Evolutionary conservation across 2,113 vertebrate species (phyloP).

Genomic region (Centropus bengalensis): DNA sequence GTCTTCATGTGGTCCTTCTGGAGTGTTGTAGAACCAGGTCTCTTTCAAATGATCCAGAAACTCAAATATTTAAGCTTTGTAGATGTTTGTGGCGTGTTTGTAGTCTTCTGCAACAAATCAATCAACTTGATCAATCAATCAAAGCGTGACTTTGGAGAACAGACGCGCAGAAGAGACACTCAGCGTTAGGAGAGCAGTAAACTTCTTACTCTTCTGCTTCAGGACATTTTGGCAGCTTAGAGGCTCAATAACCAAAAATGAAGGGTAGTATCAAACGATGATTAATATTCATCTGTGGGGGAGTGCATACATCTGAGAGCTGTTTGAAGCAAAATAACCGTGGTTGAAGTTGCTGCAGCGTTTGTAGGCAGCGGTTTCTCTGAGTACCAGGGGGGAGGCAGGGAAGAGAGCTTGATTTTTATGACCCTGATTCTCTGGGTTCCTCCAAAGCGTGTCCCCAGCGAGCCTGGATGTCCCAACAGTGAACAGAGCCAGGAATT

Average conservation of each 20-base stretch:
- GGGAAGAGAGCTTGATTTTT: not conserved
- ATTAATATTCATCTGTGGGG: not conserved
- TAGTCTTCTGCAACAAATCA: not conserved
- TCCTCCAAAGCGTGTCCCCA: not conserved
- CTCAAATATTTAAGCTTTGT: not conserved
- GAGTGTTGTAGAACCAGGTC: not conserved
- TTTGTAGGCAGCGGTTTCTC: not conserved
- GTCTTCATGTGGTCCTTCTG: not conserved
- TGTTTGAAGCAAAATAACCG: not conserved
- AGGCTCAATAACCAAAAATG: not conserved
- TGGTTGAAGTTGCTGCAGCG: not conserved
- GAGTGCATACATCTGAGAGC: not conserved
- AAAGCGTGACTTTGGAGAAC: not conserved
- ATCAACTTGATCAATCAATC: too few species aligned
- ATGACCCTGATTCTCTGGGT: not conserved
- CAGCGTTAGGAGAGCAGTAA: not conserved
- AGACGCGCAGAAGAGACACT: not conserved
- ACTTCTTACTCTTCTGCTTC: not conserved
- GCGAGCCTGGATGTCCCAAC: not conserved
- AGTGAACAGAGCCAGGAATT: not conserved
- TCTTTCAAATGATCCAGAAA: not conserved
- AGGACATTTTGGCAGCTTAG: not conserved
- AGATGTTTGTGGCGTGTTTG: not conserved
- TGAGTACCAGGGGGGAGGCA: fast-evolving
- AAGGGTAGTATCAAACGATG: not conserved